Evolutionary conservation across 2,113 vertebrate genomes (phyloP).

Genomic region (Progne subis): DNA sequence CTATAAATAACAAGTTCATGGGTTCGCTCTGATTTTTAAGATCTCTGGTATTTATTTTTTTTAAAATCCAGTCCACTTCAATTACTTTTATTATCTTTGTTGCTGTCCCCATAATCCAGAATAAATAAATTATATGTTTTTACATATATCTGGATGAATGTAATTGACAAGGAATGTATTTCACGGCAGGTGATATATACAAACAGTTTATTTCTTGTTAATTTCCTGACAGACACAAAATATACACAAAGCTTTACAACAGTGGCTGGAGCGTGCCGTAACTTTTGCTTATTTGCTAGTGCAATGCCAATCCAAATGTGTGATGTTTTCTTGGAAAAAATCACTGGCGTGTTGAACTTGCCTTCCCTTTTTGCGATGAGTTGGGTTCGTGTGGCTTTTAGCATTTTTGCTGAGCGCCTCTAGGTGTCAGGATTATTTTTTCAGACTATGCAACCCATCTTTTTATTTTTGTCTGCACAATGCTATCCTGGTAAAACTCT

Average conservation of each 20-base stretch:
- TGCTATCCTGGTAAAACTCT: neutral
- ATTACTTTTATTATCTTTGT: neutral
- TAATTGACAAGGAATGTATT: neutral
- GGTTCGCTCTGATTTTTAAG: neutral
- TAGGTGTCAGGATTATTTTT: slow-evolving; percentile 52
- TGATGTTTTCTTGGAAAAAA: neutral
- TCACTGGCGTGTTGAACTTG: neutral
- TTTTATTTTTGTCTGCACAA: neutral
- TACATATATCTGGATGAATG: neutral
- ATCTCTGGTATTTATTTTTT: neutral
- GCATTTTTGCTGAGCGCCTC: neutral
- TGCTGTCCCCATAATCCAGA: neutral
- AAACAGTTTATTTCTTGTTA: neutral
- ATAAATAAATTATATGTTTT: fast-evolving
- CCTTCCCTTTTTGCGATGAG: neutral
- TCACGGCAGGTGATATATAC: neutral
- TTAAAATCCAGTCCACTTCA: neutral
- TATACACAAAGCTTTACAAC: neutral
- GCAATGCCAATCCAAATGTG: neutral
- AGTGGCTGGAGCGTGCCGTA: neutral
- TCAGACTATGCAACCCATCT: neutral
- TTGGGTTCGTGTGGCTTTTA: neutral
- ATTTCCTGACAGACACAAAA: neutral
- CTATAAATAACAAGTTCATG: neutral
- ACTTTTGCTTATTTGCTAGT: neutral